These are phyloP conservation scores for Cydia pomonella DNA, from an alignment of 1,140 invertebrate species.

Conservation along the genomic window DNA sequence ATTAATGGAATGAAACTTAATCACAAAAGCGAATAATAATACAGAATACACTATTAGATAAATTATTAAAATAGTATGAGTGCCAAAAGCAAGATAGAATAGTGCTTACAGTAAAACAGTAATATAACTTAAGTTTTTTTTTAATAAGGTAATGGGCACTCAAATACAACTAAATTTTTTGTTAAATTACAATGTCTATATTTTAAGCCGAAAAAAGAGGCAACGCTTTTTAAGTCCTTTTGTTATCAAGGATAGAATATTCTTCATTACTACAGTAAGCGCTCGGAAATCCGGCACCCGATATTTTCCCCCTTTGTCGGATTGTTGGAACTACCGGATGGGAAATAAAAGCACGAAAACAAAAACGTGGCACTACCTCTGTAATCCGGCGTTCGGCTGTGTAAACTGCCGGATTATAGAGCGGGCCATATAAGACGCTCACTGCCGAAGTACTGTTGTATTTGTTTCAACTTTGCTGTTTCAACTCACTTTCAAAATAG, in stretches of 20 bases:
- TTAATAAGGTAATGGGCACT: neutral
- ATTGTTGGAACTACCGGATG: no score
- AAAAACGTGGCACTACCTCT: no score
- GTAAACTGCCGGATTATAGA: no score
- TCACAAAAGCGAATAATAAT: slow-evolving; percentile 14
- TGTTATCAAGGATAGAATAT: neutral
- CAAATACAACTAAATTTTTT: neutral
- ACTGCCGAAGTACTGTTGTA: no score
- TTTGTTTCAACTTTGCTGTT: neutral
- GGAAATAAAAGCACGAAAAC: no score
- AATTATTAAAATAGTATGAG: neutral
- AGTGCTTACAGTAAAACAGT: neutral
- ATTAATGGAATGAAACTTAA: slow-evolving; percentile 30
- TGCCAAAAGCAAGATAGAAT: neutral
- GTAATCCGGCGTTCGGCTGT: no score
- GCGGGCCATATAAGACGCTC: no score
- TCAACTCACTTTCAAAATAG: neutral
- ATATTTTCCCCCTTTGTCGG: no score
- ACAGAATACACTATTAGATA: neutral
- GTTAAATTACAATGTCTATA: neutral
- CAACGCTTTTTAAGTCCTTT: neutral
- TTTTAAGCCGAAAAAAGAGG: neutral
- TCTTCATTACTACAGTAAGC: no score
- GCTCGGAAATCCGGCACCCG: no score
- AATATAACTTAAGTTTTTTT: neutral